Percentiles rank a stretch among this genome's conserved stretches.
These are phyloP conservation scores for Poeciliopsis turneri DNA, from an alignment of 2,797 vertebrate genomes.

Conservation along the genomic window DNA sequence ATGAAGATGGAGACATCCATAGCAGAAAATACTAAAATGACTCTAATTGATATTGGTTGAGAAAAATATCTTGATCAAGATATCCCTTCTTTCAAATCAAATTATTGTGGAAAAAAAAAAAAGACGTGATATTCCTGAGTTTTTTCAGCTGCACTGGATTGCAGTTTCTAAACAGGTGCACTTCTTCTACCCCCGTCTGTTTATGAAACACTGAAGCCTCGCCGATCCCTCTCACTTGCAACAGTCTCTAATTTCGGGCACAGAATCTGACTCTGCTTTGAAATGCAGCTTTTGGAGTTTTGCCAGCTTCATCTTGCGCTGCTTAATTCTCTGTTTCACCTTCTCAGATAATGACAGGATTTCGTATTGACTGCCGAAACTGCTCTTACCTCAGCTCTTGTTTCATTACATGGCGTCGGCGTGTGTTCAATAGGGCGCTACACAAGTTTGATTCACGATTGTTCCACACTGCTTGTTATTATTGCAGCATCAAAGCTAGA, in stretches of 20 bases:
- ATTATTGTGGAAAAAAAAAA: background rate
- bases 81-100: background rate
- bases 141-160: conserved; percentile 42
- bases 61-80: background rate
- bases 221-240: conserved; percentile 29
- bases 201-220: conserved; percentile 30
- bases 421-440: conserved; percentile 64
- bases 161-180: conserved; percentile 48
- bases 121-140: background rate
- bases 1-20: background rate
- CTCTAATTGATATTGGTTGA: background rate
- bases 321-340: conserved; percentile 55
- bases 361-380: conserved; percentile 63
- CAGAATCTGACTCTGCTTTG: conserved; percentile 53
- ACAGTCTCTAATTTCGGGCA: conserved; percentile 57
- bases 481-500: conserved; percentile 69
- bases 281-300: conserved; percentile 49
- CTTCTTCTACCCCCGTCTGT: conserved; percentile 49
- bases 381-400: conserved; percentile 66
- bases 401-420: conserved; percentile 68
- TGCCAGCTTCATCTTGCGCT: conserved; percentile 51
- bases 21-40: background rate
- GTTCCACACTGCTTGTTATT: conserved; percentile 75
- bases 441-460: conserved; percentile 74
- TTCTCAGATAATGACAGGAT: conserved; percentile 63